A percentile compares a stretch with the other conserved stretches of the same genome.
phyloP scores from a whole-genome alignment of 2,888 invertebrate species.

The Ophion obscuratus region DNA sequence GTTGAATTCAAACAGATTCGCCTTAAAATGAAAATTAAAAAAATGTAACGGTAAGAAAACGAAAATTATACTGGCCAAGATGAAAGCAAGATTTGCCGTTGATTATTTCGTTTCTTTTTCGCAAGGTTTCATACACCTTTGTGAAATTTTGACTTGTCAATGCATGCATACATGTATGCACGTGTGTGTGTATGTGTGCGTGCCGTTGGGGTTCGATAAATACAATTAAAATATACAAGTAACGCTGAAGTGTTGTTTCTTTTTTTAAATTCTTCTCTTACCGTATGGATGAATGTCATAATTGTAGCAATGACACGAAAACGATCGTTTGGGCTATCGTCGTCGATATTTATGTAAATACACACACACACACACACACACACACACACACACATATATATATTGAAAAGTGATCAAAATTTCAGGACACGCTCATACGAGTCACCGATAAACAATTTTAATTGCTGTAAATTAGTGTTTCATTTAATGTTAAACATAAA shows the following conservation, averaged over 20 bases:
- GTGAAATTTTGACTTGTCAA: not conserved
- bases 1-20: conserved; percentile 28
- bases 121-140: not conserved
- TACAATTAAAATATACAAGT: not conserved
- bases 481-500: not conserved
- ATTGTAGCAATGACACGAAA: not conserved
- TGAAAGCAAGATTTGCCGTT: not conserved
- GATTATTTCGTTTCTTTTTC: conserved; percentile 2
- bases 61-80: not conserved
- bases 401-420: not conserved
- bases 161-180: not conserved
- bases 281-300: not conserved
- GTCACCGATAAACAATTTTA: not conserved
- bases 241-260: not conserved
- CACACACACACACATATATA: too few relatives aligned
- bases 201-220: conserved; percentile 29
- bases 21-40: not conserved
- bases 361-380: too few relatives aligned
- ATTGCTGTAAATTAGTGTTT: not conserved
- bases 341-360: conserved; percentile 37
- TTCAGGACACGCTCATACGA: not conserved
- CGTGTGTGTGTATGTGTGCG: too few relatives aligned
- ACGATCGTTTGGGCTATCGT: conserved; percentile 59
- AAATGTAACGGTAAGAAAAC: not conserved
- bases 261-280: not conserved